Conservation (phyloP, 2,888 invertebrate genomes). For the Phytoseiulus persimilis region DNA sequence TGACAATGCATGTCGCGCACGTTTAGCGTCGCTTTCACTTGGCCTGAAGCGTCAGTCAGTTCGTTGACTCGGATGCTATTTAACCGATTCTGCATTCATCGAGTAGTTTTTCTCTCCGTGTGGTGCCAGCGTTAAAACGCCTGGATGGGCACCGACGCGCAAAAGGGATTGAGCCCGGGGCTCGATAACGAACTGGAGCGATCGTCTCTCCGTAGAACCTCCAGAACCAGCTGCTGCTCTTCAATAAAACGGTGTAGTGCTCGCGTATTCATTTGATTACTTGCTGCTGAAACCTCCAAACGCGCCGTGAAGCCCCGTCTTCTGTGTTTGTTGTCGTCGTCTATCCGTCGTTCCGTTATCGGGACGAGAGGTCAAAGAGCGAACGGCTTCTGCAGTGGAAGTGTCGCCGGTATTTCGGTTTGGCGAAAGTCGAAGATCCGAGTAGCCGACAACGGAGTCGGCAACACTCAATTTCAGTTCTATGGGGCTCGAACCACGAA, state of each 20-base stretch:
- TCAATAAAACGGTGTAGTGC: not conserved
- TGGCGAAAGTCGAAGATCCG: not conserved
- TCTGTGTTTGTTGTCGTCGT: too few relatives aligned
- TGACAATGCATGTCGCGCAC: not conserved
- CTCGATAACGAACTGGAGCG: not conserved
- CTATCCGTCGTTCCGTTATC: not conserved
- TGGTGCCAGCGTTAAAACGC: not conserved
- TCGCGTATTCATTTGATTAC: not conserved
- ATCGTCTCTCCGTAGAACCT: not conserved
- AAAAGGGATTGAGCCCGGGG: not conserved
- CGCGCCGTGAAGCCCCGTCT: too few relatives aligned
- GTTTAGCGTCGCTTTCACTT: not conserved
- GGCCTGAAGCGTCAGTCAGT: not conserved
- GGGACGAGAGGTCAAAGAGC: not conserved
- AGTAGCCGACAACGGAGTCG: not conserved
- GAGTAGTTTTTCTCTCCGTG: not conserved
- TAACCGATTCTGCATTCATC: not conserved
- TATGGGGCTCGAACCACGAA: not conserved
- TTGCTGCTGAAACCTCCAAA: too few relatives aligned
- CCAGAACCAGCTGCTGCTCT: not conserved
- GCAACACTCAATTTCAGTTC: too few relatives aligned
- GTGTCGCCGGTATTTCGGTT: not conserved
- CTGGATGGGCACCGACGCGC: not conserved
- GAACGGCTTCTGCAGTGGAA: not conserved
- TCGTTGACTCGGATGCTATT: not conserved